phyloP scores from a whole-genome alignment of 2,797 vertebrate species.

The Chelmon rostratus region DNA sequence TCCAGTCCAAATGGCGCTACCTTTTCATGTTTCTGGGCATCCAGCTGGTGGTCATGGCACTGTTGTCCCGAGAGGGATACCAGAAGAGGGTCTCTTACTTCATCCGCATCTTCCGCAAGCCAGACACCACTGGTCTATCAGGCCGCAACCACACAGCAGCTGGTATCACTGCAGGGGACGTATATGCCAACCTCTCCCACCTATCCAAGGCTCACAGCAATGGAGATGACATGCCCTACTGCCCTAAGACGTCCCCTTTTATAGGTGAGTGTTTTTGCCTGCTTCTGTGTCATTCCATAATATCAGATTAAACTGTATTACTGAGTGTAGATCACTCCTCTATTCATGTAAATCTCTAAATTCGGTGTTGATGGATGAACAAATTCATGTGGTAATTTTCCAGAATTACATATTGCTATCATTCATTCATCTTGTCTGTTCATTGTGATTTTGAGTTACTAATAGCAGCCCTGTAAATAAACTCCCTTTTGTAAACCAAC shows the following conservation, averaged over 20 bases:
- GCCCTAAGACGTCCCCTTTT: constrained; percentile 84
- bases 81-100: constrained; percentile 86
- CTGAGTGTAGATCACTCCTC: background rate
- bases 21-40: constrained; percentile 87
- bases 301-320: background rate
- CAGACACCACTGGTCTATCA: constrained; percentile 20
- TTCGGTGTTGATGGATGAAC: background rate
- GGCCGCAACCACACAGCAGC: constrained; percentile 73
- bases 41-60: constrained; percentile 88
- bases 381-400: too few species aligned
- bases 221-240: constrained; percentile 81
- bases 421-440: background rate
- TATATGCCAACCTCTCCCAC: constrained; percentile 86
- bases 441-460: background rate
- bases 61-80: constrained; percentile 87
- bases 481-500: background rate
- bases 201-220: constrained; percentile 58
- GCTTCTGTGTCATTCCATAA: background rate
- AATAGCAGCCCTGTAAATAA: background rate
- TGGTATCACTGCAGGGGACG: constrained; percentile 60
- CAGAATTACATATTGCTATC: background rate
- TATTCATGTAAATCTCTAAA: background rate
- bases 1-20: constrained; percentile 87
- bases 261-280: constrained; percentile 80
- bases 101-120: constrained; percentile 86